Evolutionary conservation across 2,888 invertebrate genomes (phyloP).

Genomic region (Athalia rosae): DNA sequence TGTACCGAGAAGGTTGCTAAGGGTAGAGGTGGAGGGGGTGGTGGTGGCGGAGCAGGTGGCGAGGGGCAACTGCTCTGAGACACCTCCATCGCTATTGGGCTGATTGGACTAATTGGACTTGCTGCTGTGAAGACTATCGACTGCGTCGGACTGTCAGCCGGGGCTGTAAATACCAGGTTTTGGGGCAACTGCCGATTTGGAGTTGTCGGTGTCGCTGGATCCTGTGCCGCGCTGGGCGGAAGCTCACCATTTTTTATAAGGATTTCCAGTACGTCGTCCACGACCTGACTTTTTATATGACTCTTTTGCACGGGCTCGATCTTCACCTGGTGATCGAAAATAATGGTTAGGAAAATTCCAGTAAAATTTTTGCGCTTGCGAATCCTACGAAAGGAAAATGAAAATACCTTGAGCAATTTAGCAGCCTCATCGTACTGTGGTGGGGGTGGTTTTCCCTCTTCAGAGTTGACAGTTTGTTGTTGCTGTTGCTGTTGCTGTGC

Average conservation of each 20-base stretch:
- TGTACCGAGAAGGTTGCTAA: slow-evolving; percentile 71
- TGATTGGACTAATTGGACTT: slow-evolving; percentile 67
- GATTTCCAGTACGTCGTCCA: slow-evolving; percentile 95
- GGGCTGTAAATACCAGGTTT: slow-evolving; percentile 69
- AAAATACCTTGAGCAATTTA: slow-evolving; percentile 75
- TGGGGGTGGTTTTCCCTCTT: slow-evolving; percentile 77
- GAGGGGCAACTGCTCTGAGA: slow-evolving; percentile 66
- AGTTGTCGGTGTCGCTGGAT: slow-evolving; percentile 78
- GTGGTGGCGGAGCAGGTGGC: slow-evolving; percentile 68
- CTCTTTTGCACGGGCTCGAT: slow-evolving; percentile 72
- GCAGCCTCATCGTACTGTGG: slow-evolving; percentile 85
- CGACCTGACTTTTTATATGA: slow-evolving; percentile 83
- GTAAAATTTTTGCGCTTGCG: neutral
- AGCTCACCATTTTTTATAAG: slow-evolving; percentile 94
- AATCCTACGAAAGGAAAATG: neutral
- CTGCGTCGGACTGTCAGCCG: slow-evolving; percentile 67
- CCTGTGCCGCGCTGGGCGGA: slow-evolving; percentile 90
- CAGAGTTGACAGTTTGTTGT: slow-evolving; percentile 65
- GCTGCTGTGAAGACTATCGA: slow-evolving; percentile 65
- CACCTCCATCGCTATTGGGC: slow-evolving; percentile 69
- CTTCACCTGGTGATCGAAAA: slow-evolving; percentile 63
- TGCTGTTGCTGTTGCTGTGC: slow-evolving; percentile 62
- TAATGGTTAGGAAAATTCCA: neutral
- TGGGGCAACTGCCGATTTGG: slow-evolving; percentile 72
- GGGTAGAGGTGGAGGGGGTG: slow-evolving; percentile 72